Conservation (phyloP, 2,797 vertebrate species). For the Denticeps clupeoides region DNA sequence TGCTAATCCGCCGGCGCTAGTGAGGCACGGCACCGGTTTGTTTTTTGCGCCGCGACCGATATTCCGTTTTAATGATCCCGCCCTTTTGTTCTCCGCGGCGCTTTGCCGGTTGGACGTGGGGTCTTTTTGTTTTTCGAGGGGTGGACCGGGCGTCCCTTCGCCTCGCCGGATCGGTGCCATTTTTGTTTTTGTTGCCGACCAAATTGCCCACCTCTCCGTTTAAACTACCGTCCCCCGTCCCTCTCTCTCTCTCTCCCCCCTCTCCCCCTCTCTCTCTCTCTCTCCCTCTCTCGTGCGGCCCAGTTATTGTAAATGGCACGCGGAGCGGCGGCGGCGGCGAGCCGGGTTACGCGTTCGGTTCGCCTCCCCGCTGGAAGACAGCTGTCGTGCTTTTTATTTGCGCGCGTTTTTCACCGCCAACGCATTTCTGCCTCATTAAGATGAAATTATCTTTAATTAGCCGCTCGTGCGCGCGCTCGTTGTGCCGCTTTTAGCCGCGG, state of each 20-base stretch:
- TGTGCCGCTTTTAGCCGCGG: constrained; percentile 55
- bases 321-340: too few species aligned
- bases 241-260: neutral
- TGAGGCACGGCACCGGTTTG: too few species aligned
- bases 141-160: too few species aligned
- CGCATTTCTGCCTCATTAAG: constrained; percentile 93
- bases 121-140: too few species aligned
- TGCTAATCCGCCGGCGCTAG: too few species aligned
- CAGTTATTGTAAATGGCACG: constrained; percentile 69
- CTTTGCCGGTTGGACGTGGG: too few species aligned
- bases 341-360: constrained; percentile 62
- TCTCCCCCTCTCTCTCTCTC: too few species aligned
- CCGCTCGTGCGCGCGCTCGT: constrained; percentile 76
- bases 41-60: too few species aligned
- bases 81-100: too few species aligned
- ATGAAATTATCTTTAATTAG: constrained; percentile 96
- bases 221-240: too few species aligned
- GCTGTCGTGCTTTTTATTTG: constrained; percentile 56
- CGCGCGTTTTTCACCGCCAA: constrained; percentile 62
- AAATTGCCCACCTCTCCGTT: neutral
- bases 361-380: constrained; percentile 59
- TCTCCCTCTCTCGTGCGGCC: constrained; percentile 23
- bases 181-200: neutral
- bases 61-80: too few species aligned
- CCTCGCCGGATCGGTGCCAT: neutral